Evolutionary conservation across 2,113 vertebrate species (phyloP).

Genomic region (Anthoscopus minutus): DNA sequence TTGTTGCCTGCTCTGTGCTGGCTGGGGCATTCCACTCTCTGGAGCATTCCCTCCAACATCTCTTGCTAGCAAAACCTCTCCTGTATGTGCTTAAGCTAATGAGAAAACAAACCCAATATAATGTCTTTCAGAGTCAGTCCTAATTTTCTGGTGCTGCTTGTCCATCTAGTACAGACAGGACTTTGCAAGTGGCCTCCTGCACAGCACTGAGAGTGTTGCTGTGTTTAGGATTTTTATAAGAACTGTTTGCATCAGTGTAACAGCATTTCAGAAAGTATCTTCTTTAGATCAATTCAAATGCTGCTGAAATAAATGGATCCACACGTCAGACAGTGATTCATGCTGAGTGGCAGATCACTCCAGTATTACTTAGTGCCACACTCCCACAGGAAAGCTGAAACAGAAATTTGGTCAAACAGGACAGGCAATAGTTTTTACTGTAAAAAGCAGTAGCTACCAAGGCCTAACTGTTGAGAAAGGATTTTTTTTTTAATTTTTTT

Average conservation of each 20-base stretch:
- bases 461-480: neutral
- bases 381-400: neutral
- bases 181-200: neutral
- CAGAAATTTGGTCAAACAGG: neutral
- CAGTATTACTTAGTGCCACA: neutral
- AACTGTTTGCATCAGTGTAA: neutral
- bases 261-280: neutral
- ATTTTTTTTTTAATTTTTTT: neutral
- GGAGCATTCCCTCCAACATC: neutral
- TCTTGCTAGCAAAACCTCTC: neutral
- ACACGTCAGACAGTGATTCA: neutral
- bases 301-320: neutral
- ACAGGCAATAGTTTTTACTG: neutral
- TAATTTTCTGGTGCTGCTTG: neutral
- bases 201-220: neutral
- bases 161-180: neutral
- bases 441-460: neutral
- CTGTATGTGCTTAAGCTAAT: rapidly evolving
- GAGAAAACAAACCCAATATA: neutral
- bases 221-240: neutral
- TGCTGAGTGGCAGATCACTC: neutral
- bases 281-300: neutral
- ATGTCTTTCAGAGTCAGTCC: neutral
- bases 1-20: neutral
- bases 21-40: neutral